These are phyloP conservation scores for Ondatra zibethicus DNA, from an alignment of 2,113 vertebrate species.

Conservation along the genomic window DNA sequence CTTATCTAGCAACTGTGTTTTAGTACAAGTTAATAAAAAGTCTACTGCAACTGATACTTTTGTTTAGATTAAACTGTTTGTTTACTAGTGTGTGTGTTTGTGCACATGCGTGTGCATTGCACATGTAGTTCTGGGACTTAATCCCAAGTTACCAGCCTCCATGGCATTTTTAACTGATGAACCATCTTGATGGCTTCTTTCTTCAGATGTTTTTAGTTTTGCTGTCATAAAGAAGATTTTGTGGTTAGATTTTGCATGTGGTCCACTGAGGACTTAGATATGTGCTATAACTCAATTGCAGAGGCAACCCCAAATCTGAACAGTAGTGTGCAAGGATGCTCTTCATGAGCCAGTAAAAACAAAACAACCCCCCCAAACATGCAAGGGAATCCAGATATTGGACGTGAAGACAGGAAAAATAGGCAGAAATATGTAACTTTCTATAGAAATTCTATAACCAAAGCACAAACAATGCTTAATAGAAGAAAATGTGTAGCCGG, in stretches of 20 bases:
- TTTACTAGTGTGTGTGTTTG: neutral
- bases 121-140: too few relatives aligned
- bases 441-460: neutral
- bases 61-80: neutral
- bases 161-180: neutral
- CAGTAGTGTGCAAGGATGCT: neutral
- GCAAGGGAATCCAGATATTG: neutral
- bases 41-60: neutral
- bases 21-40: slow-evolving; percentile 22
- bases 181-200: neutral
- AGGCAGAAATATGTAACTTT: neutral
- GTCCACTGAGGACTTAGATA: neutral
- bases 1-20: slow-evolving; percentile 10
- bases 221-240: neutral
- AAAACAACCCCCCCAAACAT: neutral
- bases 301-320: neutral
- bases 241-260: neutral
- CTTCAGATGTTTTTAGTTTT: slow-evolving; percentile 28
- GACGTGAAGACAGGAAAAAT: neutral
- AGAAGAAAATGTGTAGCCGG: neutral
- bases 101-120: too few relatives aligned
- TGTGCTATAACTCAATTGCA: neutral
- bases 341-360: slow-evolving; percentile 44
- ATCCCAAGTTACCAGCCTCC: too few relatives aligned
- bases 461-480: neutral